phyloP scores from a whole-genome alignment of 64 coral and sea anemone species.

The Exaiptasia diaphana region DNA sequence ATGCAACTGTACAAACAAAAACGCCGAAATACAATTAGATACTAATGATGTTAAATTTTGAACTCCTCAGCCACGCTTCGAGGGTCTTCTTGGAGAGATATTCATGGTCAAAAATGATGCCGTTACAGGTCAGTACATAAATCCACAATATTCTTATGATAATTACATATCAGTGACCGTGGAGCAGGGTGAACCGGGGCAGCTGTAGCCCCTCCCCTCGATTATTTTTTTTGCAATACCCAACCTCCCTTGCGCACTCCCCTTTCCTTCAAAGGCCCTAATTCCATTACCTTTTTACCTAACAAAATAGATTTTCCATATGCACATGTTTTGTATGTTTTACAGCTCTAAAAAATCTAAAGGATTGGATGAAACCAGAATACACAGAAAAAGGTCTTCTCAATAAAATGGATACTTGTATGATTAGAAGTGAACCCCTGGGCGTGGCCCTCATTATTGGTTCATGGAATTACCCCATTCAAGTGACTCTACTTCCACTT shows the following conservation, averaged over 20 bases:
- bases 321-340: neutral
- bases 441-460: constrained; percentile 75
- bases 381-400: constrained; percentile 22
- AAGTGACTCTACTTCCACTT: constrained; percentile 60
- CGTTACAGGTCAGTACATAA: constrained; percentile 1
- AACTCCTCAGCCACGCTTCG: constrained; percentile 39
- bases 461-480: constrained; percentile 92
- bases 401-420: constrained; percentile 53
- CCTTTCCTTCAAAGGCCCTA: too few relatives aligned
- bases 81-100: constrained; percentile 52
- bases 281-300: too few relatives aligned
- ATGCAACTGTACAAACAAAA: too few relatives aligned
- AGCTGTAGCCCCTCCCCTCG: too few relatives aligned
- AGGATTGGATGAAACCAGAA: constrained; percentile 81
- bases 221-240: too few relatives aligned
- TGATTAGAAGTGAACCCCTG: constrained; percentile 57
- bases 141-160: too few relatives aligned
- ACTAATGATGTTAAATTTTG: too few relatives aligned
- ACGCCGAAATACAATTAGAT: too few relatives aligned
- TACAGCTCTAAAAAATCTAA: constrained; percentile 66
- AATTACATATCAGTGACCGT: too few relatives aligned
- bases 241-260: neutral
- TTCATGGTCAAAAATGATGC: constrained; percentile 61
- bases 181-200: too few relatives aligned
- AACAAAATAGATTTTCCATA: too few relatives aligned